A percentile compares a stretch with the other conserved stretches of the same genome.
phyloP scores from a whole-genome alignment of 2,888 invertebrate genomes.

The Glaucopsyche alexis region DNA sequence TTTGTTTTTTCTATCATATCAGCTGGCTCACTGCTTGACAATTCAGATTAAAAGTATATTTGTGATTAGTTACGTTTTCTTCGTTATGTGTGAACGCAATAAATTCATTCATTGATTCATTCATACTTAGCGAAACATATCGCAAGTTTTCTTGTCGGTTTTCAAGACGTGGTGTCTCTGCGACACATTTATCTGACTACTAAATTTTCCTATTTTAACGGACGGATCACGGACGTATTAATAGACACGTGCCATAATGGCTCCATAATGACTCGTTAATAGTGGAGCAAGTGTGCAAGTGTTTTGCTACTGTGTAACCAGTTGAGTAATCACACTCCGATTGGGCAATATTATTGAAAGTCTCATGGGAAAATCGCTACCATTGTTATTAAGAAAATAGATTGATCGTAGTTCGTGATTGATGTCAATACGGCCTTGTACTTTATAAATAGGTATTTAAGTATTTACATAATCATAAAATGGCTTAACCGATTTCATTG shows the following conservation, averaged over 20 bases:
- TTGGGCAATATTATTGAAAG: conserved; percentile 18
- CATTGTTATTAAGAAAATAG: conserved; percentile 4
- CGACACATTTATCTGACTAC: no score
- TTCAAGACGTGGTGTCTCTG: no score
- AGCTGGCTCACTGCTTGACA: no score
- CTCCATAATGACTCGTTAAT: not conserved
- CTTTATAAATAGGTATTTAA: not conserved
- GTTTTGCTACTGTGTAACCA: not conserved
- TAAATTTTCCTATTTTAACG: no score
- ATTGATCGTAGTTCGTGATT: conserved; percentile 11
- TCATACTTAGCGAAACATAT: no score
- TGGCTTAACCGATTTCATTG: not conserved
- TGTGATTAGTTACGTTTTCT: no score
- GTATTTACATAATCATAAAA: not conserved
- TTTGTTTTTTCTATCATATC: no score
- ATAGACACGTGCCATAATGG: not conserved
- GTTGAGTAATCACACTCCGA: not conserved
- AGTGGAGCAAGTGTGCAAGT: not conserved
- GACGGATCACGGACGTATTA: no score
- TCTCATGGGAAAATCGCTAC: conserved; percentile 22
- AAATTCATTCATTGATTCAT: no score
- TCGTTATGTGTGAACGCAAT: no score
- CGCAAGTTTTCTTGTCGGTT: no score
- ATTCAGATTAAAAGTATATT: no score
- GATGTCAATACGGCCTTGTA: not conserved